These are phyloP conservation scores for Rattus rattus DNA, from an alignment of 2,113 vertebrate species.

Conservation along the genomic window DNA sequence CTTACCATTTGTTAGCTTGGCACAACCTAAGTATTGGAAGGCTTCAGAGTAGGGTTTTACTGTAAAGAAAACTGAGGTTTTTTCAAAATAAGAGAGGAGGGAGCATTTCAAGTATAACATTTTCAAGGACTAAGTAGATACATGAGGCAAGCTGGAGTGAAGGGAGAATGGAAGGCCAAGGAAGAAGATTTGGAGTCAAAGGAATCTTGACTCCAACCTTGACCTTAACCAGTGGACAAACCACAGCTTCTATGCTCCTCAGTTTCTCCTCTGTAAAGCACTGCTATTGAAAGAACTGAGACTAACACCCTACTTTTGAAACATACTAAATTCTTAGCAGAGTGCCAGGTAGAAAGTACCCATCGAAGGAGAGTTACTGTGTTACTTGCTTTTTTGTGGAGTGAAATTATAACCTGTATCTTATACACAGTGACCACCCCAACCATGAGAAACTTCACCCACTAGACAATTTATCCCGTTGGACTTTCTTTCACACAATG, in stretches of 20 bases:
- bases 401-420: neutral
- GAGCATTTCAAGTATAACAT: neutral
- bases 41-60: neutral
- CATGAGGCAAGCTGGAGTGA: neutral
- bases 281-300: neutral
- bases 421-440: neutral
- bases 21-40: neutral
- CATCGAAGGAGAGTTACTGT: neutral
- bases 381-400: constrained; percentile 39
- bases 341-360: neutral
- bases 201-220: neutral
- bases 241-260: neutral
- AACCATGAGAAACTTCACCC: neutral
- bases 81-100: neutral
- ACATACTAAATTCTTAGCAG: neutral
- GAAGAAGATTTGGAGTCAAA: neutral
- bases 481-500: neutral
- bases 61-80: constrained; percentile 21
- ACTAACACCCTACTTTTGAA: neutral
- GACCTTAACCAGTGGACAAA: neutral
- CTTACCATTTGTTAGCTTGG: neutral
- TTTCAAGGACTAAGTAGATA: constrained; percentile 12
- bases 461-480: neutral
- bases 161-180: neutral
- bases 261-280: neutral